Evolutionary conservation across 2,113 vertebrate genomes (phyloP).

Genomic region (Ptilorrhoa leucosticta): DNA sequence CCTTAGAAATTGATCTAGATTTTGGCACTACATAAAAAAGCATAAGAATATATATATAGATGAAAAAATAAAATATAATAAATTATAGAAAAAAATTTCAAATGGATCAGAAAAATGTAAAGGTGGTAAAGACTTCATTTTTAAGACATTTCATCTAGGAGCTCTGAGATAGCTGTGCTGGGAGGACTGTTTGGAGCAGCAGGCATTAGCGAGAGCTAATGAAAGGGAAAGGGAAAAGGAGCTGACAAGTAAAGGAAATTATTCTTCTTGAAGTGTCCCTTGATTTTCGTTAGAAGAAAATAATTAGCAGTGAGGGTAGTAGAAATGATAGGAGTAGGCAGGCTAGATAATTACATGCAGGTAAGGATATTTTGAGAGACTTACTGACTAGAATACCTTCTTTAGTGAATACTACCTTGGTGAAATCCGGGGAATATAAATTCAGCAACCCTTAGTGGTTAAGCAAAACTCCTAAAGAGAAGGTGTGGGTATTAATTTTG

Average conservation of each 20-base stretch:
- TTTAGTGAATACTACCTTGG: background rate
- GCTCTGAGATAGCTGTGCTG: background rate
- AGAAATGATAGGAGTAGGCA: background rate
- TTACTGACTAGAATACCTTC: background rate
- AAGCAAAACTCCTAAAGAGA: background rate
- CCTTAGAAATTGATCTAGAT: background rate
- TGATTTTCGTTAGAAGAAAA: background rate
- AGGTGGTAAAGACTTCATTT: background rate
- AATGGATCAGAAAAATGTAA: background rate
- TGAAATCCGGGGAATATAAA: background rate
- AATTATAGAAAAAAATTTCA: background rate
- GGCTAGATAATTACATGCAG: background rate
- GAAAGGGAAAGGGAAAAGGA: background rate
- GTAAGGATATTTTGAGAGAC: background rate
- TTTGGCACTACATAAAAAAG: background rate
- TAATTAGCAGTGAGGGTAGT: background rate
- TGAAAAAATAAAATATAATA: background rate
- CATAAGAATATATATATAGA: background rate
- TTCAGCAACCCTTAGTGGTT: background rate
- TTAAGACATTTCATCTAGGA: background rate
- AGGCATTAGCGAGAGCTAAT: background rate
- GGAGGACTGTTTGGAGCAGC: background rate
- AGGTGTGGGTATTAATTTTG: background rate
- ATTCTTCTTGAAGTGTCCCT: background rate
- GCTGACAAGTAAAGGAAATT: background rate